These are phyloP conservation scores for Nannobrachium achirus DNA, from an alignment of 2,113 vertebrate species.

Conservation along the genomic window DNA sequence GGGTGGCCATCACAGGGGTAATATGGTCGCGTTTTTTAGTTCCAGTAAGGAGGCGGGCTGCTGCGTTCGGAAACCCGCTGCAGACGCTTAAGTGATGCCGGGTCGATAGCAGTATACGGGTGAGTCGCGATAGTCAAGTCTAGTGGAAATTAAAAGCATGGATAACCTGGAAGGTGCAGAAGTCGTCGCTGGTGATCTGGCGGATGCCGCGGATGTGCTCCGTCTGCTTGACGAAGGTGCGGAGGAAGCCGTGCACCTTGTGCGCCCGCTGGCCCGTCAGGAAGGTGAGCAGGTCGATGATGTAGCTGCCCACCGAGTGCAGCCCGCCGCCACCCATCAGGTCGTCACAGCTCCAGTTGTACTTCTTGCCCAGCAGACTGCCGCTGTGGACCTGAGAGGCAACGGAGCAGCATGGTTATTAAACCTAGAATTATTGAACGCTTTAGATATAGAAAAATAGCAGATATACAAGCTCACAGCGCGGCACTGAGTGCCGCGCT, in stretches of 20 bases:
- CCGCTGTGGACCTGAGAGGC: conserved; percentile 89
- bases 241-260: conserved; percentile 95
- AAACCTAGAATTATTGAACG: too few relatives aligned
- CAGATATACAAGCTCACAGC: too few relatives aligned
- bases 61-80: too few relatives aligned
- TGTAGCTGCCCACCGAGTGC: conserved; percentile 97
- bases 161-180: conserved; percentile 98
- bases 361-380: conserved; percentile 95
- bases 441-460: too few relatives aligned
- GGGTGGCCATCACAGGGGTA: too few relatives aligned
- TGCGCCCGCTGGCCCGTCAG: conserved; percentile 91
- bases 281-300: conserved; percentile 96
- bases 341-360: conserved; percentile 99
- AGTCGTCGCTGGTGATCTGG: conserved; percentile 98
- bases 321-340: conserved; percentile 97
- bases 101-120: too few relatives aligned
- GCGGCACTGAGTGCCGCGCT: too few relatives aligned
- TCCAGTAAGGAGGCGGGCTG: too few relatives aligned
- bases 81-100: too few relatives aligned
- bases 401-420: not conserved
- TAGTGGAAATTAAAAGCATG: too few relatives aligned
- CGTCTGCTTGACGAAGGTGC: conserved; percentile 97
- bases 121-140: too few relatives aligned
- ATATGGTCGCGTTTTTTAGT: too few relatives aligned
- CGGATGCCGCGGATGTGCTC: conserved; percentile 96